A percentile compares a stretch with the other conserved stretches of the same genome.
phyloP scores from a whole-genome alignment of 2,113 vertebrate genomes.

The Gavia stellata region DNA sequence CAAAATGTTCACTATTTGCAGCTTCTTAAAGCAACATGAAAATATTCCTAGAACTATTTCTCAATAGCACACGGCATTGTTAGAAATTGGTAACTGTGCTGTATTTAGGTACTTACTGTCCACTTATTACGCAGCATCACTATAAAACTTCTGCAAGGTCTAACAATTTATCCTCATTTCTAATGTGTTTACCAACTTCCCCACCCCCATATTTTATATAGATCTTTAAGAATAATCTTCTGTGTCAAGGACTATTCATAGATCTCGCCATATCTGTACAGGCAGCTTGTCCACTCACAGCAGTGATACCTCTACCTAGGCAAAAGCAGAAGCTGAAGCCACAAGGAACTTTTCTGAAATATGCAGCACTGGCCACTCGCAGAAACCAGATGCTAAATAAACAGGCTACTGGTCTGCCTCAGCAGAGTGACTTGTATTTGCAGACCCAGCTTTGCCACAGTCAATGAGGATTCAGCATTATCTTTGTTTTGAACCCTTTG shows the following conservation, averaged over 20 bases:
- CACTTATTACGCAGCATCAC: background rate
- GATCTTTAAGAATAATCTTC: background rate
- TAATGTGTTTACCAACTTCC: background rate
- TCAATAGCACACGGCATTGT: accelerated
- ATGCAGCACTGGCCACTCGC: background rate
- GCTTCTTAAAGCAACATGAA: background rate
- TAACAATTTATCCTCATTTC: background rate
- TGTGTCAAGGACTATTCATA: background rate
- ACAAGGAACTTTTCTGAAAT: background rate
- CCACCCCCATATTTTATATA: background rate
- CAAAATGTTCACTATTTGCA: background rate
- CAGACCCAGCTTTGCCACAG: background rate
- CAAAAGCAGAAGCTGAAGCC: background rate
- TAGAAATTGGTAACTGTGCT: background rate
- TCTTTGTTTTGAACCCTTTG: background rate
- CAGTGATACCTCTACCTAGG: background rate
- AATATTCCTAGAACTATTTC: background rate
- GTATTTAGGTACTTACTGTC: background rate
- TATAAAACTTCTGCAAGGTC: background rate
- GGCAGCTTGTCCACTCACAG: background rate
- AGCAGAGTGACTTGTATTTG: background rate
- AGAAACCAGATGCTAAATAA: background rate
- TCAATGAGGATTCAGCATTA: background rate
- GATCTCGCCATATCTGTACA: background rate
- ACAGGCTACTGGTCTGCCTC: background rate